Evolutionary conservation across 2,888 invertebrate genomes (phyloP), one percentile per base, ranked within the genome.

Genomic region (Camponotus fellah): DNA sequence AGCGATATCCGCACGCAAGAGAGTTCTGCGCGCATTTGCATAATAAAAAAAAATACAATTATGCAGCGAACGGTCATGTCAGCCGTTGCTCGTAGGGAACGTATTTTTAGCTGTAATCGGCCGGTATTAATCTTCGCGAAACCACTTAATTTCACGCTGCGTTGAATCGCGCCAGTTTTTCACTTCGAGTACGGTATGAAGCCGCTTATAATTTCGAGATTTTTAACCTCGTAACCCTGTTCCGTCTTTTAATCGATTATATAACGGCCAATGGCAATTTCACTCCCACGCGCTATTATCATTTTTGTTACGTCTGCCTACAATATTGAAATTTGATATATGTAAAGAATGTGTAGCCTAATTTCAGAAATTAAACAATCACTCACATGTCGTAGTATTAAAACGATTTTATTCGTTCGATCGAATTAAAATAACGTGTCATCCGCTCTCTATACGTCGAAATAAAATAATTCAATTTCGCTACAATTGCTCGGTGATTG

Each of bases 91-190:
- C 72, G 79, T 53, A n/a, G 53, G 21, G 60, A 80, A 49, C 79
- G 79, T 80, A 80, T 72, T 80, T 79, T 80, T 72, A 80, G 26
- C 60, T 62, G 79, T 80, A 80, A 80, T 80, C 79, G 72, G 79
- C 60, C 60, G 60, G 79, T 72, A 80, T 80, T 80, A 80, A 80
- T 80, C 79, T 80, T 49, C 79, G 79, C 79, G 72, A 80, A 72
- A 80, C 79, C 72, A 72, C 79, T 80, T 80, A 80, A 80, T 80
- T 80, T 80, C 79, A 80, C 79, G 79, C 79, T 58, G 79, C 79
- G 79, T 80, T 80, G 79, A 80, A 80, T 80, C 79, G 46, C 79
- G 49, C 72, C 79, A 60, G 72, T 72, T 80, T 80, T 80, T 80
- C 79, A 80, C 79, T 80, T 80, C 72, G 46, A 37, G 34, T 37